A percentile compares a stretch with the other conserved stretches of the same genome.
Conservation (phyloP, 1,140 invertebrate genomes). For the Caerostris extrusa region DNA sequence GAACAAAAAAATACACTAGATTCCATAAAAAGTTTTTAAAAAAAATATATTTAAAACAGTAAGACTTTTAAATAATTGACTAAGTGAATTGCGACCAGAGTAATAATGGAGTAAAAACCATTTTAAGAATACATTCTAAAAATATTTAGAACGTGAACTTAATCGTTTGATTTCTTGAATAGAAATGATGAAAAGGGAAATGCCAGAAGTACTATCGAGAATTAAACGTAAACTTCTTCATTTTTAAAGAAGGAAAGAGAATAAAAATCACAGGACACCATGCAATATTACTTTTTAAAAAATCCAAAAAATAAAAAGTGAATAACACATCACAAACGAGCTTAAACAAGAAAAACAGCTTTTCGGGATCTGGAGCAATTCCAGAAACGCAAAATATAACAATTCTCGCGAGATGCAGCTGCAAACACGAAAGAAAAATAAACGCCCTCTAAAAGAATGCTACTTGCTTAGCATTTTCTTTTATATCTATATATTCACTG, state of each 20-base stretch:
- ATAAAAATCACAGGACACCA: background rate
- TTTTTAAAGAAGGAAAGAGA: background rate
- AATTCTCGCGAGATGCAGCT: background rate
- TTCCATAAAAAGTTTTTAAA: no score
- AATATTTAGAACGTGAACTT: no score
- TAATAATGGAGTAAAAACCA: no score
- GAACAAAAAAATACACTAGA: no score
- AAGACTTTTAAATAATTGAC: no score
- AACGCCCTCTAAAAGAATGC: constrained; percentile 16
- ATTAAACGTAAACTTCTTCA: background rate
- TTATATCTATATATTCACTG: no score
- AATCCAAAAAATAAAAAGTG: background rate
- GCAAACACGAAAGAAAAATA: background rate
- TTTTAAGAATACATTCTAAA: no score
- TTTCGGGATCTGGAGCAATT: background rate
- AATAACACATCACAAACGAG: background rate
- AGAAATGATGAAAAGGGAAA: no score
- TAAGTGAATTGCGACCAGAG: no score
- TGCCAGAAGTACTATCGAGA: no score
- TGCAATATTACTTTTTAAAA: background rate
- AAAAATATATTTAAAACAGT: no score
- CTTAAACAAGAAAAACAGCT: background rate
- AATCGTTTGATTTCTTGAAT: no score
- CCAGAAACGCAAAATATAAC: constrained; percentile 23
- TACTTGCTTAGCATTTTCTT: background rate